A percentile compares a stretch with the other conserved stretches of the same genome.
These are phyloP conservation scores for Oncorhynchus clarkii DNA, from an alignment of 2,113 vertebrate genomes.

Conservation along the genomic window DNA sequence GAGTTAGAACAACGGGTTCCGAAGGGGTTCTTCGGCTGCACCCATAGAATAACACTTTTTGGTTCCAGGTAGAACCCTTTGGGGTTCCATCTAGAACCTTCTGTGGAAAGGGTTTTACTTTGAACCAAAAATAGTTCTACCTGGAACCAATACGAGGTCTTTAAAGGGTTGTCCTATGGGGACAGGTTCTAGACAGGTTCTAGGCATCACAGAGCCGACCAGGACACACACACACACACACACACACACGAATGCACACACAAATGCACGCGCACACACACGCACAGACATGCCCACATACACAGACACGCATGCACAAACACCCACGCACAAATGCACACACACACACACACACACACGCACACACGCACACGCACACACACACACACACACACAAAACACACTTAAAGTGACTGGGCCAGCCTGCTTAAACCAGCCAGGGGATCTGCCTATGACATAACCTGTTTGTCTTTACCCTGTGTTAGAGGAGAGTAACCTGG, in stretches of 20 bases:
- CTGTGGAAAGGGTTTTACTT: too few relatives aligned
- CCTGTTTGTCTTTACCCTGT: conserved; percentile 51
- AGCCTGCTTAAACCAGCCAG: conserved; percentile 53
- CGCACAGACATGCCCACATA: neutral
- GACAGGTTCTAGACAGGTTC: too few relatives aligned
- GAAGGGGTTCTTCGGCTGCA: too few relatives aligned
- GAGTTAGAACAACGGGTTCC: neutral
- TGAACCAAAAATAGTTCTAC: too few relatives aligned
- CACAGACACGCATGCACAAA: conserved; percentile 8
- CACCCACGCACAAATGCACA: neutral
- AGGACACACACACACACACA: conserved; percentile 19
- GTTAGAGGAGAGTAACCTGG: too few relatives aligned
- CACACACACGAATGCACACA: neutral
- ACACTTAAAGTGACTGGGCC: conserved; percentile 42
- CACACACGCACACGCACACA: too few relatives aligned
- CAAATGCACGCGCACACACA: neutral
- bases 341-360: neutral
- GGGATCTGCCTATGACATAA: conserved; percentile 49
- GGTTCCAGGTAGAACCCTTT: too few relatives aligned
- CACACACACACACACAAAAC: too few relatives aligned
- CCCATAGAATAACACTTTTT: too few relatives aligned
- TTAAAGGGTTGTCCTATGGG: too few relatives aligned
- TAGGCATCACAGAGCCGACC: conserved; percentile 22
- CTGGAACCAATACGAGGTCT: too few relatives aligned
- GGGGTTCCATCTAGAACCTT: too few relatives aligned